Evolutionary conservation across 2,888 invertebrate genomes (phyloP), one percentile per base, ranked within the genome.

Genomic region (Liposcelis brunnea): DNA sequence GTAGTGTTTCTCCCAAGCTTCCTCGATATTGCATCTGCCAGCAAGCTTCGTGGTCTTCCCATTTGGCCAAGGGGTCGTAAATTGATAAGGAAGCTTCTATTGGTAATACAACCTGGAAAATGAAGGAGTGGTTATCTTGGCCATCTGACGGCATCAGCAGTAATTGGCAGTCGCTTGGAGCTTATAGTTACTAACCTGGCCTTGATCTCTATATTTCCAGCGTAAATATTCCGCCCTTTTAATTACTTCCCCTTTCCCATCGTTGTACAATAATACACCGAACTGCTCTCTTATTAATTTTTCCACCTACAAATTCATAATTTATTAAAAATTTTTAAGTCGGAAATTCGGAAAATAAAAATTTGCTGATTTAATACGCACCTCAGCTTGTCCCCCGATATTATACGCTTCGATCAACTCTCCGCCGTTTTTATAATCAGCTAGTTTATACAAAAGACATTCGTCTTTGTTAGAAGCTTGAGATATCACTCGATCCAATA

Each of bases 11-110:
- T 0, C 97, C 97, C 1, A 97, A 69, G 0, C 91, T 87, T 0
- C 97, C 97, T 10, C 97, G 72, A 59, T 87, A 89, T 57, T 89
- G 85, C 82, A 98, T 86, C 62, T 93, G 89, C 97, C 97, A 98
- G 60, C 95, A 94, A 0, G 93, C 93, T 52, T 84, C 82, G 63
- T 91, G 90, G 59, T 90, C 87, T 50, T 70, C 70, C 87, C 89
- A 89, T 57, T 84, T 83, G 1, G 83, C 81, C 18, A 90, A 66
- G 0, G 90, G 89, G 61, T 91, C 90, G 58, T 86, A 83, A 0
- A 78, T 75, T 18, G 86, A 81, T 1, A 87, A 65, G 0, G 82
- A 84, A 0, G 86, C 84, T 61, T 89, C 87, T 48, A 89, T 86
- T 4, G 87, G 87, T 46, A 89, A 67, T n/a, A 80, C 77, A 10